These are phyloP conservation scores for Ictidomys tridecemlineatus DNA, from an alignment of 2,113 vertebrate genomes.

Conservation along the genomic window DNA sequence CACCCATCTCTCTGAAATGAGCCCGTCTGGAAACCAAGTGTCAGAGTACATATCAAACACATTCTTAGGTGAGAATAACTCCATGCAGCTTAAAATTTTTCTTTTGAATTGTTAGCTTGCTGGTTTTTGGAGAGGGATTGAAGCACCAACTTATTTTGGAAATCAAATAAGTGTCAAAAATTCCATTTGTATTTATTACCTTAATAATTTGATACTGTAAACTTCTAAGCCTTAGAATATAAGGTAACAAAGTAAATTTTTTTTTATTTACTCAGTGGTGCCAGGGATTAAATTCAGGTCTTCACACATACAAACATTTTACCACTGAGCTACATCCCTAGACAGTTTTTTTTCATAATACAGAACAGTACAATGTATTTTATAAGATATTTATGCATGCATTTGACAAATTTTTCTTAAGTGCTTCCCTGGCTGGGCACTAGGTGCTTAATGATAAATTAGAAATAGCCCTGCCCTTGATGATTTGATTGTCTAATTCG, in stretches of 20 bases:
- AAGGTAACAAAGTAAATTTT: not conserved
- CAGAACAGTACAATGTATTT: not conserved
- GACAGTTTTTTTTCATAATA: not conserved
- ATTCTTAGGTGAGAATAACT: slow-evolving; percentile 94
- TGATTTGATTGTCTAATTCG: not conserved
- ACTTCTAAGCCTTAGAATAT: not conserved
- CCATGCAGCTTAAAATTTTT: not conserved
- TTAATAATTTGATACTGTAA: not conserved
- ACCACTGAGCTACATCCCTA: not conserved
- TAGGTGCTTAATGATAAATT: not conserved
- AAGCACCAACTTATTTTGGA: not conserved
- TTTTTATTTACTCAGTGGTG: not conserved
- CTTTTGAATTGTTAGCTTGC: not conserved
- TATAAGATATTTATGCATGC: not conserved
- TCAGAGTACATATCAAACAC: slow-evolving; percentile 99
- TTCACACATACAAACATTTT: not conserved
- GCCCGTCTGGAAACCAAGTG: slow-evolving; percentile 99
- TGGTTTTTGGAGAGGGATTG: not conserved
- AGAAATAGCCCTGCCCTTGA: not conserved
- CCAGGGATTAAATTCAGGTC: not conserved
- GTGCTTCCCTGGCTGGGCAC: not conserved
- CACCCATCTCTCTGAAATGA: slow-evolving; percentile 99
- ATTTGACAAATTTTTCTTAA: slow-evolving; percentile 13
- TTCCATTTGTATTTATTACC: not conserved
- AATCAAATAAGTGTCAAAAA: not conserved